phyloP scores from a whole-genome alignment of 2,797 vertebrate species.

The Propithecus perrieri region DNA sequence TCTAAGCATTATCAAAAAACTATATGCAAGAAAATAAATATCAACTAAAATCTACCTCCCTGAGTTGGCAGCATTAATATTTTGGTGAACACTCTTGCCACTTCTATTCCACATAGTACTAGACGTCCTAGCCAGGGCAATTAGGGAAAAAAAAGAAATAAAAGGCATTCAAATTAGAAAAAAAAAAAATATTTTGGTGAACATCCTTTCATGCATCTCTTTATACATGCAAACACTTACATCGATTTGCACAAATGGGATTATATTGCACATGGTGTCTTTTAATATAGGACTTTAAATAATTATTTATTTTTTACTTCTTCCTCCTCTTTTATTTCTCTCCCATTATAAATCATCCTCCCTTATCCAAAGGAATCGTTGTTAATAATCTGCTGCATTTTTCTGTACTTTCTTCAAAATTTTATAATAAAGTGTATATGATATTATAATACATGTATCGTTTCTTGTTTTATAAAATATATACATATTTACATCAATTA shows the following conservation, averaged over 20 bases:
- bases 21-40: constrained; percentile 10
- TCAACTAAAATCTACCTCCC: background rate
- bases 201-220: background rate
- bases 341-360: background rate
- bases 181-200: too few species aligned
- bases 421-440: background rate
- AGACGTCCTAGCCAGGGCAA: background rate
- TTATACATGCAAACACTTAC: background rate
- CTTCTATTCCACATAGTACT: background rate
- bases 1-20: background rate
- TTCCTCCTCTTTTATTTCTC: background rate
- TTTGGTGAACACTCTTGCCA: background rate
- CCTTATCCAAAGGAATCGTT: background rate
- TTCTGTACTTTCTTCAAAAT: background rate
- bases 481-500: background rate
- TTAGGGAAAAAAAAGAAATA: background rate
- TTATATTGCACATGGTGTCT: background rate
- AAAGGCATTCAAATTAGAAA: background rate
- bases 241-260: background rate
- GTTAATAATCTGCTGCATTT: background rate
- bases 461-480: background rate
- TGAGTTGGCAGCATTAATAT: background rate
- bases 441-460: background rate
- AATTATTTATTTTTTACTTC: background rate
- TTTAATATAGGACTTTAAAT: background rate